Evolutionary conservation across 2,888 invertebrate species (phyloP).

Genomic region (Liopterus haemorrhoidalis): DNA sequence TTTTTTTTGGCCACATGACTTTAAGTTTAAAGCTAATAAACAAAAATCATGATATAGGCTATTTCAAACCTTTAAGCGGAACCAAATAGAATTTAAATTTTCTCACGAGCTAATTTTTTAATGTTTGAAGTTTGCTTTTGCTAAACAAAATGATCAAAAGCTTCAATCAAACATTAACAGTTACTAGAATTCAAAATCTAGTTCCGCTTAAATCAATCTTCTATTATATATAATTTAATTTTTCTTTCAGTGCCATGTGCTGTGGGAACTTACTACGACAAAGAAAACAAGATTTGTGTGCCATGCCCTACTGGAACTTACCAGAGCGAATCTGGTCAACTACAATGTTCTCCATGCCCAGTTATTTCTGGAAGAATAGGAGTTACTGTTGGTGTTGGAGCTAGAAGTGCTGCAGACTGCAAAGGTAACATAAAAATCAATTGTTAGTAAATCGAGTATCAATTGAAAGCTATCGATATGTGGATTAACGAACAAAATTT

Average conservation of each 20-base stretch:
- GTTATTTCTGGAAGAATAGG: constrained; percentile 83
- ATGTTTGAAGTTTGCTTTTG: too few relatives aligned
- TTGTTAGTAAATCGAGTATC: too few relatives aligned
- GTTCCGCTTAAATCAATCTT: background rate
- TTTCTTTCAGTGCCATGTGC: constrained; percentile 73
- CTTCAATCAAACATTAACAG: background rate
- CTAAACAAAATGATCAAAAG: too few relatives aligned
- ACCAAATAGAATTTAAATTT: too few relatives aligned
- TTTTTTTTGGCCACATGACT: too few relatives aligned
- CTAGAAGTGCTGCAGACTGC: constrained; percentile 81
- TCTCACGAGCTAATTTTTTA: too few relatives aligned
- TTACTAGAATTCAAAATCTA: constrained; percentile 2
- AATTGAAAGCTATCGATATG: too few relatives aligned
- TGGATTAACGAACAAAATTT: too few relatives aligned
- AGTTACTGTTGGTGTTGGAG: constrained; percentile 80
- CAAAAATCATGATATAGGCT: too few relatives aligned
- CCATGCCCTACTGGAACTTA: constrained; percentile 86
- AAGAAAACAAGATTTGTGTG: constrained; percentile 68
- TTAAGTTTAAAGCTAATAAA: too few relatives aligned
- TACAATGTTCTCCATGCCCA: constrained; percentile 85
- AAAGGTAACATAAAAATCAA: constrained; percentile 62
- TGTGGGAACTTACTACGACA: constrained; percentile 80
- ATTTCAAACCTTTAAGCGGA: too few relatives aligned
- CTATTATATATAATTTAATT: background rate
- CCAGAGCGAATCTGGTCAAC: constrained; percentile 87